These are phyloP conservation scores for Channa maculata DNA, from an alignment of 2,113 vertebrate genomes.

Conservation along the genomic window DNA sequence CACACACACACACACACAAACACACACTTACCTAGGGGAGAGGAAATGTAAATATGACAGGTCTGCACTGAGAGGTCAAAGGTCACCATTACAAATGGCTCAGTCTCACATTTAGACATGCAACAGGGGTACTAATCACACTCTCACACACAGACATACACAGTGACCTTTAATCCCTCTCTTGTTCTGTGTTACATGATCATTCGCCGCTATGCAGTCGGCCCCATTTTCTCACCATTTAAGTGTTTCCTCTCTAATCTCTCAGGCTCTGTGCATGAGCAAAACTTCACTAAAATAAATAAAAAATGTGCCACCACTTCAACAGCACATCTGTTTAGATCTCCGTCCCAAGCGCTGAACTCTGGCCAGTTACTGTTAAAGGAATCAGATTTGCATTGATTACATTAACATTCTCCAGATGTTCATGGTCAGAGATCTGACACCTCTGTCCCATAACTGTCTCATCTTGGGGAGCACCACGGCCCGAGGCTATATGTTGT, in stretches of 20 bases:
- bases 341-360: conserved; percentile 45
- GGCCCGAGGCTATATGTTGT: conserved; percentile 18
- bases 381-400: conserved; percentile 73
- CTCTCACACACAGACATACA: conserved; percentile 22
- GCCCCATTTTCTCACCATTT: conserved; percentile 56
- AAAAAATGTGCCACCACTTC: conserved; percentile 31
- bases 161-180: conserved; percentile 40
- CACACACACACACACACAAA: conserved; percentile 5
- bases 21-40: conserved; percentile 37
- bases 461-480: conserved; percentile 33
- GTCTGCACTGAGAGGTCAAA: conserved; percentile 58
- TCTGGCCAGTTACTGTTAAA: conserved; percentile 56
- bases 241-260: conserved; percentile 54
- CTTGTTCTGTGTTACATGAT: conserved; percentile 25
- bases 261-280: conserved; percentile 6
- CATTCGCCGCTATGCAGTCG: conserved; percentile 17
- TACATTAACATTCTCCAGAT: conserved; percentile 78
- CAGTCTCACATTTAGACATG: conserved; percentile 67
- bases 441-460: conserved; percentile 57
- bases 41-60: conserved; percentile 68
- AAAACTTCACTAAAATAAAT: conserved; percentile 27
- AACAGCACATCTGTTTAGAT: conserved; percentile 37
- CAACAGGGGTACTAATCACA: conserved; percentile 49
- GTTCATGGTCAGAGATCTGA: conserved; percentile 68
- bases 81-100: conserved; percentile 75